Conservation (phyloP, 2,113 vertebrate genomes). For the Sphaerodactylus townsendi region DNA sequence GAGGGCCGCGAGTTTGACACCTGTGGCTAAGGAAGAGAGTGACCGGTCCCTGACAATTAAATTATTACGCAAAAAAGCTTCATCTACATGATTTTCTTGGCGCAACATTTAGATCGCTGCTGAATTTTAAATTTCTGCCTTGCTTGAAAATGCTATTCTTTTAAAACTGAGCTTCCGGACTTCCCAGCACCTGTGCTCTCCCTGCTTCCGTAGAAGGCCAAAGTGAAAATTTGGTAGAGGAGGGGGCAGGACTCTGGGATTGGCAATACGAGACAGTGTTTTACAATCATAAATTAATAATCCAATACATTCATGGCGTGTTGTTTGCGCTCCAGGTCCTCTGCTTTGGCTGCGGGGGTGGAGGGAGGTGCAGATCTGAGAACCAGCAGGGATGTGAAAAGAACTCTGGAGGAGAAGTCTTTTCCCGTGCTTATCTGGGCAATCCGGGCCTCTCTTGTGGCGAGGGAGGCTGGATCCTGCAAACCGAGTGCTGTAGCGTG, state of each 20-base stretch:
- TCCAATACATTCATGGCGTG: neutral
- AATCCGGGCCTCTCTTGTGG: neutral
- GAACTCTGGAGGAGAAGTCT: neutral
- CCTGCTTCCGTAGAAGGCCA: neutral
- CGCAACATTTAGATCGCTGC: too few species aligned
- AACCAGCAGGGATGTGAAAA: neutral
- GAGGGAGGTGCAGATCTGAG: neutral
- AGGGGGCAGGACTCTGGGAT: too few species aligned
- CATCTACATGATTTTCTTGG: too few species aligned
- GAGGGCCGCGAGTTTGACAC: too few species aligned
- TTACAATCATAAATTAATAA: neutral
- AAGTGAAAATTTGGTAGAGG: neutral
- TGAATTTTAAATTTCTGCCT: neutral
- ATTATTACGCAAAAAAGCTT: too few species aligned
- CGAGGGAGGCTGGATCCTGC: neutral
- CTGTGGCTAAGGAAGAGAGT: too few species aligned
- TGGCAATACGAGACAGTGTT: neutral
- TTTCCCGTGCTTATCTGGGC: neutral
- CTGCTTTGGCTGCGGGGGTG: neutral
- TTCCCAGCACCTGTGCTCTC: neutral
- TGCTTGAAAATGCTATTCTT: neutral
- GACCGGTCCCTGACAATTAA: too few species aligned
- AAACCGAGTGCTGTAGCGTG: fast-evolving
- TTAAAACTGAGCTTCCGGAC: neutral
- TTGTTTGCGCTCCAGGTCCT: neutral